These are phyloP conservation scores for Toxostoma redivivum DNA, from an alignment of 2,113 vertebrate species.

Conservation along the genomic window DNA sequence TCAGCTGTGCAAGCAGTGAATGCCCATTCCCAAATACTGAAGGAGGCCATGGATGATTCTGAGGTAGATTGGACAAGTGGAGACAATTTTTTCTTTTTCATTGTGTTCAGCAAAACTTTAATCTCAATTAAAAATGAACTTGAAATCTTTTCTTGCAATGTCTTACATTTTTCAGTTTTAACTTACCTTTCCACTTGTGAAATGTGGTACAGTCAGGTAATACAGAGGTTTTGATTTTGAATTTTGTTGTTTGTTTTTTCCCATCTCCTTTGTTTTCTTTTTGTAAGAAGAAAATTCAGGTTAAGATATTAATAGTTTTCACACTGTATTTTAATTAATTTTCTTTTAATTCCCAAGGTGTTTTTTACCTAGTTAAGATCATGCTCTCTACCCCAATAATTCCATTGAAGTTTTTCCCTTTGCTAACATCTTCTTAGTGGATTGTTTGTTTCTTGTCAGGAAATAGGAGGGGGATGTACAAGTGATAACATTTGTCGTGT, in stretches of 20 bases:
- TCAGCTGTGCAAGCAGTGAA: constrained; percentile 84
- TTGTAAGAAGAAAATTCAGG: background rate
- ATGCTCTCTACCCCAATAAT: background rate
- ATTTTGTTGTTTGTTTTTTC: accelerated
- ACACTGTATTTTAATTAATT: background rate
- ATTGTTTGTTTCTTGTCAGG: background rate
- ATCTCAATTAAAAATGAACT: background rate
- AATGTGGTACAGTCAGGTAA: background rate
- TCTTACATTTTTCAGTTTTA: background rate
- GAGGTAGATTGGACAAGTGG: constrained; percentile 73
- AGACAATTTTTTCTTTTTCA: background rate
- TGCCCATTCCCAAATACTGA: constrained; percentile 80
- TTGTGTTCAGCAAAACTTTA: background rate
- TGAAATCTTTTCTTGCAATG: background rate
- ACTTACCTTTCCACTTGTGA: background rate
- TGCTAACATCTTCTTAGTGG: background rate
- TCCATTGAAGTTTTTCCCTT: background rate
- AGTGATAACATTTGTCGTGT: background rate
- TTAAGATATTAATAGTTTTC: background rate
- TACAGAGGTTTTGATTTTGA: background rate
- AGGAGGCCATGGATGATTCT: constrained; percentile 89
- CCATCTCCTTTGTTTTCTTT: background rate
- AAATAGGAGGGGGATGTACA: background rate
- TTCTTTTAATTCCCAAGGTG: background rate
- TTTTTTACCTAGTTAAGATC: background rate